These are phyloP conservation scores for Eupithecia abbreviata DNA, from an alignment of 2,888 invertebrate genomes.

Conservation along the genomic window DNA sequence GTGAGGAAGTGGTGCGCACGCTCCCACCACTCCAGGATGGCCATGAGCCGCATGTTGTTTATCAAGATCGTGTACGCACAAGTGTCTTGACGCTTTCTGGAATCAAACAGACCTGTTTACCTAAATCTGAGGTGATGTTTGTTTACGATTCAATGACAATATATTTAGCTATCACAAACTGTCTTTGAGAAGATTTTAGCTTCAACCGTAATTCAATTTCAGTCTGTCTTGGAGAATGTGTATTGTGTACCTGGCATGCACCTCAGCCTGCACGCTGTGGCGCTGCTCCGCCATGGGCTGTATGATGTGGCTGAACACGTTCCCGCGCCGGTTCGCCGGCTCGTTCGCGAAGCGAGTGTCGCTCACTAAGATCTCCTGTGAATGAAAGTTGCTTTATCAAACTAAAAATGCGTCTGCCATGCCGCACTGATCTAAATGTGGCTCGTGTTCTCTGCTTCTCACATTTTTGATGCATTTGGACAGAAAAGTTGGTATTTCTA, in stretches of 20 bases:
- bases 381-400: not conserved
- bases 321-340: conserved; percentile 88
- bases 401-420: not conserved
- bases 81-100: conserved; percentile 85
- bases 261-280: conserved; percentile 88
- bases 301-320: conserved; percentile 94
- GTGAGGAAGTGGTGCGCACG: conserved; percentile 91
- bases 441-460: not conserved
- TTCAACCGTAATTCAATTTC: not conserved
- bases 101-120: not conserved
- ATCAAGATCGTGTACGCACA: conserved; percentile 93
- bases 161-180: not conserved
- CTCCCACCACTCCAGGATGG: conserved; percentile 97
- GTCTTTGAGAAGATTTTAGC: not conserved
- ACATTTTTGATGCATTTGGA: not conserved
- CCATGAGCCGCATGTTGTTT: conserved; percentile 97
- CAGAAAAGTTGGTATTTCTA: not conserved
- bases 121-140: not conserved
- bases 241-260: conserved; percentile 84
- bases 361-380: conserved; percentile 88
- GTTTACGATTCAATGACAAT: not conserved
- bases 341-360: conserved; percentile 88
- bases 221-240: not conserved
- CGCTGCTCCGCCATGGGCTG: conserved; percentile 87
- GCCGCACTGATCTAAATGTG: not conserved